Base-by-base conservation (phyloP, 1,140 invertebrate genomes). In the Polypedilum vanderplanki region DNA sequence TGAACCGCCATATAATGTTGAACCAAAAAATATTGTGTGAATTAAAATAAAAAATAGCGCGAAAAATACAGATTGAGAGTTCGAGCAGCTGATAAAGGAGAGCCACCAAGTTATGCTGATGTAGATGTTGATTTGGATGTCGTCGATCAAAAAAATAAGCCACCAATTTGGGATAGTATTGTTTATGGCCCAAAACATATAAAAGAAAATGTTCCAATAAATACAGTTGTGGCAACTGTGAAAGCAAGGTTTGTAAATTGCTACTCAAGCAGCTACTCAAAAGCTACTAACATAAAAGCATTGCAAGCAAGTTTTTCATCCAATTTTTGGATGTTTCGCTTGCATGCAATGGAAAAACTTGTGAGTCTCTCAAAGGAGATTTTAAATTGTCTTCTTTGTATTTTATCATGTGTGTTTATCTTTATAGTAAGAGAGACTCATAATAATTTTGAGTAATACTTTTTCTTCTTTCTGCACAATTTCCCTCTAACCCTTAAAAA, bases 141-240 rank as follows among this genome's bases (percentile, higher is more conserved):
- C 86, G 94, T 97, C 87, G 94, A 96, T 90, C 92, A 93, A 87
- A 95, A 96, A 90, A 96, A 96, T 91, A 96, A 96, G 89, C 94
- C 95, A 84, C 95, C 95, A 85, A 88, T 95, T 84, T 97, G 94
- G 94, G 93, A 96, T 88, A 88, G 89, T 85, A 89, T 87, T 86
- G 89, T 93, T 86, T 97, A 97, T 89, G 93, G 94, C 86, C 94
- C 94, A 87, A 94, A 94, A 88, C 91, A 92, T 89, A 93, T 97
- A 89, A 92, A 91, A 90, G 95, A 97, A 92, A 96, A 96, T 92
- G 93, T 96, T 88, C 95, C 93, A 90, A 93, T 96, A 88, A 93
- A 95, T 90, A 95, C 93, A 86, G 90, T 94, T 89, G 93, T 97
- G 88, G 95, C 93, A 86, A 91, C 93, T 86, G 90, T 96, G 85